Percentiles rank a stretch among this genome's conserved stretches.
Evolutionary conservation across 2,797 vertebrate species (phyloP).

Genomic region (Oreonectes daqikongensis): DNA sequence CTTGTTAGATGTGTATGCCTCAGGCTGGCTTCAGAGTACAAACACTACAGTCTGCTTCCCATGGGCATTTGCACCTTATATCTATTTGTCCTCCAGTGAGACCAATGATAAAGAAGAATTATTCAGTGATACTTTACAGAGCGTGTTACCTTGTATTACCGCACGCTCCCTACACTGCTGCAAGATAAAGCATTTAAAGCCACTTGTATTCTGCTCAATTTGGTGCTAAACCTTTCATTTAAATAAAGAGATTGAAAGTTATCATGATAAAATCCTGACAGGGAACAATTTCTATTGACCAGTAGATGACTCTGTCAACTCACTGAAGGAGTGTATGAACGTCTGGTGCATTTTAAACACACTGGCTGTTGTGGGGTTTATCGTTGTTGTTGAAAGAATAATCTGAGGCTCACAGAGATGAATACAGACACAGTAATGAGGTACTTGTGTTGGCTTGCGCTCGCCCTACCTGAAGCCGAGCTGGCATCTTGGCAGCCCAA

Average conservation of each 20-base stretch:
- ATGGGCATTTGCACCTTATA: neutral
- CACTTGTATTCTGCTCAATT: slow-evolving; percentile 17
- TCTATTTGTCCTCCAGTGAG: slow-evolving; percentile 7
- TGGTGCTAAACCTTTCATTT: slow-evolving; percentile 1
- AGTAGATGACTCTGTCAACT: neutral
- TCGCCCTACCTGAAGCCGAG: slow-evolving; percentile 4
- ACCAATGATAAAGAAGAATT: slow-evolving; percentile 21
- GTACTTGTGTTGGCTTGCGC: neutral
- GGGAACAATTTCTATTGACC: neutral
- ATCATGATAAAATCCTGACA: neutral
- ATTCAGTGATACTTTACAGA: slow-evolving; percentile 10
- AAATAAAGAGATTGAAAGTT: slow-evolving; percentile 17
- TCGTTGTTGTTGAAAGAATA: slow-evolving; percentile 8
- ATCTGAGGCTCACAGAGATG: slow-evolving; percentile 23
- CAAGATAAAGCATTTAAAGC: slow-evolving; percentile 8
- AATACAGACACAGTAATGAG: slow-evolving; percentile 21
- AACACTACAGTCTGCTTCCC: neutral
- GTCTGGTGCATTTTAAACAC: slow-evolving; percentile 5
- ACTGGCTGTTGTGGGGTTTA: neutral
- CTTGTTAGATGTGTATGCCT: neutral
- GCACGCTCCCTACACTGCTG: slow-evolving; percentile 2
- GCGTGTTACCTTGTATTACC: neutral
- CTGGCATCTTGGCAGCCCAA: neutral
- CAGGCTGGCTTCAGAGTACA: neutral
- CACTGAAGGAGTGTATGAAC: neutral